Base-by-base conservation (phyloP, 2,113 vertebrate genomes). In the Pseudopodoces humilis region DNA sequence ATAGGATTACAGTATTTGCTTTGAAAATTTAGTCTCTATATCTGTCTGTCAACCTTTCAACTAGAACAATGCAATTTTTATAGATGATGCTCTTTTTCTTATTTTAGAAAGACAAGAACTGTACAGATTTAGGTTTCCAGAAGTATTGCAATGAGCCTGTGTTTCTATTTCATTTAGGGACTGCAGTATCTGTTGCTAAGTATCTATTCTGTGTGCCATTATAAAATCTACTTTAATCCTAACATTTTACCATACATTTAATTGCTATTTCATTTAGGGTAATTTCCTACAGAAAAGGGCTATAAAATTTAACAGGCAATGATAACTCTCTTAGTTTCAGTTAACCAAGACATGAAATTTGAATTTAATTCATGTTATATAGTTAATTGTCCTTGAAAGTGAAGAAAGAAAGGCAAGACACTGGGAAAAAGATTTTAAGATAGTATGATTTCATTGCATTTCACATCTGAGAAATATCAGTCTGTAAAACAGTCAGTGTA, bases 221-320 rank as follows among this genome's bases (percentile, higher is more conserved):
- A 78, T 41, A 75, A 92, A 88, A 88, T 18, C 76, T 88, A 60
- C 33, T 56, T 79, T 83, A 77, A 67, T 65, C 14, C 12, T 86
- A 88, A 88, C 35, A 71, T 82, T 92, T 90, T 88, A 77, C 20
- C 10, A 62, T 50, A 79, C 18, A 91, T 93, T 82, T 92, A 69
- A 93, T 74, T 95, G 53, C 41, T 39, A 37, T 97, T 95, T 91
- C 81, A 93, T 94, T 96, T 95, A 52, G 72, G 83, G 24, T 59
- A 50, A 85, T 86, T 80, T 69, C 41, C 62, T 55, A 58, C 58
- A 67, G 86, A 86, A 88, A 86, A 90, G 31, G 17, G 12, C 14
- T 83, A 77, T 90, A 93, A 96, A 95, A 83, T 78, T 96, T 95
- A 96, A 95, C 60, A 58, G 68, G 37, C 88, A 96, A 96, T 90